Evolutionary conservation across 2,888 invertebrate genomes (phyloP), one percentile per base, ranked within the genome.

Genomic region (Tipula vernalis): DNA sequence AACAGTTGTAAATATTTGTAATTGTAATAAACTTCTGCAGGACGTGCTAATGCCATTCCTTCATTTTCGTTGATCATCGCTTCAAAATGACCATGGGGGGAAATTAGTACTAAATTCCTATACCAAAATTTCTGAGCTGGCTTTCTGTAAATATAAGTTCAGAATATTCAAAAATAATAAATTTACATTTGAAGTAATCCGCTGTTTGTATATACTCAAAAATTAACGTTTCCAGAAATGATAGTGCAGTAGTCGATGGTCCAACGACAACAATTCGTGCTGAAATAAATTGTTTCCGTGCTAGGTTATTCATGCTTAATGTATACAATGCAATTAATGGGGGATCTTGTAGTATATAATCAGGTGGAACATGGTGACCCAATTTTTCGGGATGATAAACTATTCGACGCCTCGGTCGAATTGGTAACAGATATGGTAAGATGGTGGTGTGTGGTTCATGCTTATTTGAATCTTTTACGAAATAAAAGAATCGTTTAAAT

Each of bases 31-130:
- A 15, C 36, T 57, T 36, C 13, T 13, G 57, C 36, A 8, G 86
- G 51, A 15, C 41, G n/a, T 41, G 28, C 15, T n/a, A 15, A 88
- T 87, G 92, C 92, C 0, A 91, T 91, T 36, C n/a, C 8, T 12
- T 86, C 57, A n/a, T 86, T 57, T 13, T 41, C 36, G 47, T 51
- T 36, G 5, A 42, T 36, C 36, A 47, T 51, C 12, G 36, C 12
- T 86, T 87, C 85, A 57, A 84, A 44, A 10, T 95, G 89, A 0
- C 96, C 95, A 89, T 95, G 93, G 2, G 94, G 93, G 0, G 95
- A 95, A 2, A 96, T 92, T 85, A 96, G 90, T 0, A 95, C 95
- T 18, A 96, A 90, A 89, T 96, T 96, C 87, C 94, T 94, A 89
- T 95, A 96, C 2, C 92, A 92, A 18, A 94, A 89, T 89, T 94